These are phyloP conservation scores for Chaenocephalus aceratus DNA, from an alignment of 2,113 vertebrate genomes.

Conservation along the genomic window DNA sequence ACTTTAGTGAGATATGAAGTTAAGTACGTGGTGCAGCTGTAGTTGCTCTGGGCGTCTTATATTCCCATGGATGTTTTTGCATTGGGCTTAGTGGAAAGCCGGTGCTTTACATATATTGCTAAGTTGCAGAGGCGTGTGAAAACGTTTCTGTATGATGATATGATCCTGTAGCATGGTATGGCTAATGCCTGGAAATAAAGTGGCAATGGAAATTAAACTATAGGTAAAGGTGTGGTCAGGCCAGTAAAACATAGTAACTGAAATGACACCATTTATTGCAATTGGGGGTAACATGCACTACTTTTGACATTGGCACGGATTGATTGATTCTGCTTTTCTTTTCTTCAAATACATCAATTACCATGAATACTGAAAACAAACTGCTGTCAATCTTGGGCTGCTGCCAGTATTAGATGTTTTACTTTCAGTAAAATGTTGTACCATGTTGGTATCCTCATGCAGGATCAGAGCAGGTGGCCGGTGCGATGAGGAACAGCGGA, in stretches of 20 bases:
- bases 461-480: slow-evolving; percentile 40
- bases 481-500: slow-evolving; percentile 37
- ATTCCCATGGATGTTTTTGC: not conserved
- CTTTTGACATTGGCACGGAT: too few species aligned
- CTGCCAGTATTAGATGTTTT: not conserved
- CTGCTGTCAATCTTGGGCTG: not conserved
- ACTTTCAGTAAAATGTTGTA: not conserved
- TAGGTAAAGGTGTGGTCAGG: too few species aligned
- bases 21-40: too few species aligned
- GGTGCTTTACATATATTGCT: not conserved
- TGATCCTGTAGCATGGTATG: too few species aligned
- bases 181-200: too few species aligned
- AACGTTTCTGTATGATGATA: too few species aligned
- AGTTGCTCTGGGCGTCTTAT: not conserved
- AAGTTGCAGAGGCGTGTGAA: not conserved
- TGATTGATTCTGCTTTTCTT: not conserved
- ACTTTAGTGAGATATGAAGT: too few species aligned
- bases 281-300: too few species aligned
- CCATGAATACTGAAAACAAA: not conserved
- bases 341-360: not conserved
- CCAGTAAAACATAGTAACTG: too few species aligned
- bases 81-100: not conserved
- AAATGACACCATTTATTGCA: not conserved
- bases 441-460: not conserved
- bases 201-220: too few species aligned